Evolutionary conservation across 37 sponge, comb jelly and placozoan genomes (phyloP), one percentile per base, ranked within the genome.

Genomic region (Bolinopsis microptera): DNA sequence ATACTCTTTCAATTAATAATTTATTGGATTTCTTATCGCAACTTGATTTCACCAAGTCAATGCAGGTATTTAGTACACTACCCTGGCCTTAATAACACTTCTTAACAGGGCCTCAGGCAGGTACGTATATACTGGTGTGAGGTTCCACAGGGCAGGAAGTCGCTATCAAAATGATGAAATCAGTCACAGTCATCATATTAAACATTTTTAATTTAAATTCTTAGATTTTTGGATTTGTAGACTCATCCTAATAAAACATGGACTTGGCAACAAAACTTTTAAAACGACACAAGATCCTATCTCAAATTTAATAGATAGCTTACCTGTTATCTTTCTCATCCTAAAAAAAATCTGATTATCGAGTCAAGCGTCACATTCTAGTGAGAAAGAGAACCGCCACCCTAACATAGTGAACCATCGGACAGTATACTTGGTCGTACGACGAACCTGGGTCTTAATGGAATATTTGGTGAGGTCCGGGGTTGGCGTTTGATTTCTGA

Each of bases 111-210:
- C 99, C 0, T 97, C 99, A 26, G 99, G 99, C 22, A 96, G 95
- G n/a, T n/a, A n/a, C n/a, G 99, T 99, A 25, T 95, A 94, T 92
- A 97, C 99, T 26, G 99, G 98, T 8, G 41, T 95, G 24, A 97
- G 97, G 69, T 9, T 95, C 97, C 23, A 97, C 96, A 21, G 97
- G 96, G 0, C 76, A 94, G 36, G 95, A 98, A 83, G 98, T 98
- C 30, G 99, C 99, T 34, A 97, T 99, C 83, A 99, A 99, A 92
- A 98, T 97, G 93, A 99, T 99, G 99, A 99, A 97, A n/a, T n/a
- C n/a, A n/a, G n/a, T 40, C 95, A 97, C 0, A 69, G 95, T 21
- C 96, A 96, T 69, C 99, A 99, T 83, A 96, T 97, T 23, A 30
- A 72, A 3, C n/a, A n/a, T n/a, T n/a, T n/a, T n/a, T n/a, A n/a